Conservation (phyloP, 2,797 vertebrate species). For the Ptychobarbus kaznakovi region DNA sequence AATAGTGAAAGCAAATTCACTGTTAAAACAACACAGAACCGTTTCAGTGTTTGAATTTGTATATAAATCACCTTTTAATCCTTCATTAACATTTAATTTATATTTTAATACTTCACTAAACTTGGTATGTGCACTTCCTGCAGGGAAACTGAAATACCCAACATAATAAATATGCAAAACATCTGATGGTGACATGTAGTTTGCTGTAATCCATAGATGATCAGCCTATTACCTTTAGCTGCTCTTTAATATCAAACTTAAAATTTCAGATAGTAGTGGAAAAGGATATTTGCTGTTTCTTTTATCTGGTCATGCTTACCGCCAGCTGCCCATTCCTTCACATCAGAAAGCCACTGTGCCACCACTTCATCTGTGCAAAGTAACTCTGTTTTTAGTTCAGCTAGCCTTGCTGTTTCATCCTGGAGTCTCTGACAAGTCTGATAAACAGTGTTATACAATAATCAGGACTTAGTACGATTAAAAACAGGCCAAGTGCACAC, state of each 20-base stretch:
- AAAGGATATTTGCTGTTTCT: background rate
- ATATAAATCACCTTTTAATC: too few species aligned
- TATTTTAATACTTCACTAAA: too few species aligned
- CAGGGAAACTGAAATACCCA: background rate
- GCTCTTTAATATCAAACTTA: slow-evolving; percentile 5
- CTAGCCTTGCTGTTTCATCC: slow-evolving; percentile 9
- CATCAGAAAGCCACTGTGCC: slow-evolving; percentile 24
- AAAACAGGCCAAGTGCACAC: background rate
- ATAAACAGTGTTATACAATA: slow-evolving; percentile 11
- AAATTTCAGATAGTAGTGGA: background rate
- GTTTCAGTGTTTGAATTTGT: background rate
- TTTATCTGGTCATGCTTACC: slow-evolving; percentile 10
- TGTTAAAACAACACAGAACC: too few species aligned
- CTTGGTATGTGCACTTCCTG: too few species aligned
- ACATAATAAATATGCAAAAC: background rate
- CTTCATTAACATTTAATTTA: background rate
- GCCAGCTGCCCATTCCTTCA: slow-evolving; percentile 16
- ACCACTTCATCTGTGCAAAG: slow-evolving; percentile 10
- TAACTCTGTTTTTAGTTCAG: slow-evolving; percentile 7
- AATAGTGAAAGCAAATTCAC: background rate
- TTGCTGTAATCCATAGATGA: background rate
- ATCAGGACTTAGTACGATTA: background rate
- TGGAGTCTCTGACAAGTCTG: slow-evolving; percentile 23
- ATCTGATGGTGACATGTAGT: background rate
- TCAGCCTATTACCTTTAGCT: background rate